Conservation (phyloP, 2,888 invertebrate genomes). For the Helleia helle region DNA sequence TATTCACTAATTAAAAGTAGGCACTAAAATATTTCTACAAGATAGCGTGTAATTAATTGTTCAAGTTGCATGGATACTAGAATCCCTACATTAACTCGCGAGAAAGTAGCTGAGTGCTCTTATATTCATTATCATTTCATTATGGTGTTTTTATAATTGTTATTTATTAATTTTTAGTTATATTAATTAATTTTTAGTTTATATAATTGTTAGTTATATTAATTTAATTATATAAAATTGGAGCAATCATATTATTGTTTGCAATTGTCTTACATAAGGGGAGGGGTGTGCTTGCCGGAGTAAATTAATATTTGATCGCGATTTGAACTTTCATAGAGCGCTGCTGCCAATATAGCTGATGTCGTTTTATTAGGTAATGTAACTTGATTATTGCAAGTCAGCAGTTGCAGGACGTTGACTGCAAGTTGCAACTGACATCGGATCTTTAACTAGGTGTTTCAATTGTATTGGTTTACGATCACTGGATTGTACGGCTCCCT, state of each 20-base stretch:
- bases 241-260: no score
- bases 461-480: no score
- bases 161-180: no score
- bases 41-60: neutral
- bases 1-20: no score
- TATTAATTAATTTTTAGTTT: no score
- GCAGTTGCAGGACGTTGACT: no score
- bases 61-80: neutral
- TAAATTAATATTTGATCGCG: constrained; percentile 5
- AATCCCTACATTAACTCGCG: constrained; percentile 5
- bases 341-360: neutral
- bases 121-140: neutral
- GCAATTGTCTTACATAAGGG: no score
- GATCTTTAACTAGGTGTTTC: no score
- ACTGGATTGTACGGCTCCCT: no score
- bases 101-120: neutral
- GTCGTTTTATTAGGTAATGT: neutral
- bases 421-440: no score
- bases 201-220: no score
- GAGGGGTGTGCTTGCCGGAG: neutral
- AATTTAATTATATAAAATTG: neutral
- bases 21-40: neutral
- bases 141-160: no score
- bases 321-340: neutral
- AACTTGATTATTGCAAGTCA: neutral